These are phyloP conservation scores for Onychostruthus taczanowskii DNA, from an alignment of 2,113 vertebrate genomes.

Conservation along the genomic window DNA sequence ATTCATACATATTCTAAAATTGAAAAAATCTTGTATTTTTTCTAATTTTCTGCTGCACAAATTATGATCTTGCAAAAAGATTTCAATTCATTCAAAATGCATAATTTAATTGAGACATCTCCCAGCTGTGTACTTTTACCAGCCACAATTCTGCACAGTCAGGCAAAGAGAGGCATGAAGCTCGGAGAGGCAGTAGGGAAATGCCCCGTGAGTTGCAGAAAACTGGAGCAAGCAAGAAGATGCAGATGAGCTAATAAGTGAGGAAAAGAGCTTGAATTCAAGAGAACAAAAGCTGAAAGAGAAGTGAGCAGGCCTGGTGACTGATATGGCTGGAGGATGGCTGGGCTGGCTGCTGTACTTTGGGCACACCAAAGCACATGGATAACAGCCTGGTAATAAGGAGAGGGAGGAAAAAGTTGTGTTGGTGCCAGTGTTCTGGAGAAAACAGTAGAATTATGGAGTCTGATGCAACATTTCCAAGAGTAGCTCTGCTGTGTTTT, in stretches of 20 bases:
- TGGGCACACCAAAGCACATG: neutral
- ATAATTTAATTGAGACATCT: neutral
- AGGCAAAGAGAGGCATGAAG: neutral
- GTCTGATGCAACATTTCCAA: neutral
- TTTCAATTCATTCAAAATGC: neutral
- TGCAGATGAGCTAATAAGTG: neutral
- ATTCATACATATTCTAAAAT: neutral
- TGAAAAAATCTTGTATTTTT: neutral
- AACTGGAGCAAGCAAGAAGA: neutral
- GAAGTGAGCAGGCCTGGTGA: neutral
- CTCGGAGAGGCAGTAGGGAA: neutral
- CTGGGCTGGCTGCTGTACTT: neutral
- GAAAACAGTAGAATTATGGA: neutral
- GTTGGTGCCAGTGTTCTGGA: neutral
- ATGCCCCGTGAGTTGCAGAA: accelerated
- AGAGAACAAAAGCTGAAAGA: neutral
- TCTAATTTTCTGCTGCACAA: neutral
- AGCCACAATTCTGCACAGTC: neutral
- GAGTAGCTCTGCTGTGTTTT: neutral
- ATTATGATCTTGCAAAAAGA: neutral
- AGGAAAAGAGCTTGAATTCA: neutral
- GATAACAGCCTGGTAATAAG: neutral
- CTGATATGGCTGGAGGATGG: neutral
- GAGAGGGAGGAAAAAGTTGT: neutral
- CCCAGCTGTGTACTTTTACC: neutral